phyloP scores from a whole-genome alignment of 2,797 vertebrate genomes.

The Enteromius anoplus region DNA sequence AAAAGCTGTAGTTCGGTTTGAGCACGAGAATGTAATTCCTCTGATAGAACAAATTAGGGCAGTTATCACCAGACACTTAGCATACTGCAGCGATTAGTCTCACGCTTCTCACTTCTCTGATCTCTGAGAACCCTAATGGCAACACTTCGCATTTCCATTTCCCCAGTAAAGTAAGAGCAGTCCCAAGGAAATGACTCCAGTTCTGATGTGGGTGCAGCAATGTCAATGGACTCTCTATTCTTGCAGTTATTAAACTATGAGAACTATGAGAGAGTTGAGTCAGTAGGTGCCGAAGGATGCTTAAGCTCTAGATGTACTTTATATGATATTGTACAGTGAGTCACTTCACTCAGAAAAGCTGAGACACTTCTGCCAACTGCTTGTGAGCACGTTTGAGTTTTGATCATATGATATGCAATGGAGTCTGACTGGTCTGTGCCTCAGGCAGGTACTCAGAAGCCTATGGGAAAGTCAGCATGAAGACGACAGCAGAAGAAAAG shows the following conservation, averaged over 20 bases:
- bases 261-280: background rate
- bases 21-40: background rate
- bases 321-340: background rate
- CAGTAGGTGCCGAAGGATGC: background rate
- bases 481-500: slow-evolving; percentile 61
- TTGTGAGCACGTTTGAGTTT: slow-evolving; percentile 10
- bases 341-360: background rate
- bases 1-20: background rate
- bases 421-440: slow-evolving; percentile 64
- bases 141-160: background rate
- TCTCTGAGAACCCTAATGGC: background rate
- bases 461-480: slow-evolving; percentile 61
- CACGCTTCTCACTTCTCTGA: background rate
- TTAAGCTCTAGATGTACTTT: background rate
- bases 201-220: background rate
- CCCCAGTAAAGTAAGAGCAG: background rate
- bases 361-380: background rate
- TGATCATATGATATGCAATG: slow-evolving; percentile 43
- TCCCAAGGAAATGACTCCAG: background rate
- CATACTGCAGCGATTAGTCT: background rate
- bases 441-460: slow-evolving; percentile 65
- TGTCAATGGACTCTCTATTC: background rate
- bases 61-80: slow-evolving; percentile 10
- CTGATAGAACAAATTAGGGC: slow-evolving; percentile 11
- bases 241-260: background rate